Conservation (phyloP, 1,140 invertebrate genomes). For the Meloidogyne floridensis region DNA sequence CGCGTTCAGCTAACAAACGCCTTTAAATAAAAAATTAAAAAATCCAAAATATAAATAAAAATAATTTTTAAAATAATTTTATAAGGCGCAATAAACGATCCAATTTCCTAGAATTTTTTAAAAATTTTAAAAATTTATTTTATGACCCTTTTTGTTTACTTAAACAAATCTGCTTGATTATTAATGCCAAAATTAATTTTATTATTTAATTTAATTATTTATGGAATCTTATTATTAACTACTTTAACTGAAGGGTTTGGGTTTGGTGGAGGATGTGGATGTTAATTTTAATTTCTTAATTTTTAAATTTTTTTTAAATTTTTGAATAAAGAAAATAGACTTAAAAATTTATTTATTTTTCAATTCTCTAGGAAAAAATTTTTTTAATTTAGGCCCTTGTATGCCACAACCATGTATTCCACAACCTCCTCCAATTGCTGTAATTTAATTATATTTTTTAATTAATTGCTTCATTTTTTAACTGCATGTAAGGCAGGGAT, state of each 20-base stretch:
- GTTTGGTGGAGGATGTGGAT: slow-evolving; percentile 29
- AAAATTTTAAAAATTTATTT: too few relatives aligned
- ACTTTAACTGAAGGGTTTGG: slow-evolving; percentile 6
- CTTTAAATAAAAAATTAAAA: neutral
- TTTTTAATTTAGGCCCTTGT: slow-evolving; percentile 28
- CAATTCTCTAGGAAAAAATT: neutral
- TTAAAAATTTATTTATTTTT: neutral
- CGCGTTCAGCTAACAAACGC: neutral
- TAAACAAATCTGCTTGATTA: too few relatives aligned
- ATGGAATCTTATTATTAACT: neutral
- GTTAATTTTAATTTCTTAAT: neutral
- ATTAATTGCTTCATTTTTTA: too few relatives aligned
- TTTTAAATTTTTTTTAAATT: too few relatives aligned
- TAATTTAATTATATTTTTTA: neutral
- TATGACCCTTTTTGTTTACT: too few relatives aligned
- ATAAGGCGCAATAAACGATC: too few relatives aligned
- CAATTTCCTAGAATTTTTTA: too few relatives aligned
- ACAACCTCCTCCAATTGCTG: slow-evolving; percentile 36
- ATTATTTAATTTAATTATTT: neutral
- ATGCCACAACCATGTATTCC: slow-evolving; percentile 40
- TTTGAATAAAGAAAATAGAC: too few relatives aligned
- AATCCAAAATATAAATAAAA: neutral
- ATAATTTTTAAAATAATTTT: neutral
- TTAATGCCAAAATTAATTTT: neutral
- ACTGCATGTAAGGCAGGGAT: too few relatives aligned